Evolutionary conservation across 2,113 vertebrate species (phyloP).

Genomic region (Zapus hudsonius): DNA sequence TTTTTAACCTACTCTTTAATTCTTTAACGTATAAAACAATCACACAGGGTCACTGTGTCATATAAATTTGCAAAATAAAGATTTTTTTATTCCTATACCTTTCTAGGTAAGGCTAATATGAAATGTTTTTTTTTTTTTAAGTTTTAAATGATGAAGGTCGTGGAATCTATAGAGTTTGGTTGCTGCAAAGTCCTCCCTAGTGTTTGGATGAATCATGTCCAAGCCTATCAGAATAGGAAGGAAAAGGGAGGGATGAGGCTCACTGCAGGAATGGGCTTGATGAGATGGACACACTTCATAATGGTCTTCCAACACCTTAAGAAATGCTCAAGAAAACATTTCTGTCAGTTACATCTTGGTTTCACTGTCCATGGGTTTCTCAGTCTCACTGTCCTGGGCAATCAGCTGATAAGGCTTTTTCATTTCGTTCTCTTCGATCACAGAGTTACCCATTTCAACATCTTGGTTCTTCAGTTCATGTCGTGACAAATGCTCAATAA

Average conservation of each 20-base stretch:
- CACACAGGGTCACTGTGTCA: constrained; percentile 64
- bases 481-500: constrained; percentile 95
- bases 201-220: constrained; percentile 71
- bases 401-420: constrained; percentile 95
- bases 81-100: constrained; percentile 61
- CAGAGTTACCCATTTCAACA: constrained; percentile 92
- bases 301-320: constrained; percentile 50
- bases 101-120: constrained; percentile 68
- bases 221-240: constrained; percentile 69
- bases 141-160: constrained; percentile 65
- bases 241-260: constrained; percentile 67
- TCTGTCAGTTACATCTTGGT: constrained; percentile 93
- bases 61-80: constrained; percentile 49
- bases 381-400: constrained; percentile 90
- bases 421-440: constrained; percentile 94
- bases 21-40: constrained; percentile 69
- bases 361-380: constrained; percentile 90
- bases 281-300: constrained; percentile 16
- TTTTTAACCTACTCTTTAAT: constrained; percentile 67
- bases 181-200: constrained; percentile 71
- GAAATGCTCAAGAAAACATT: constrained; percentile 44
- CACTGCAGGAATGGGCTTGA: constrained; percentile 58
- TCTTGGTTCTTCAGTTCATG: constrained; percentile 92
- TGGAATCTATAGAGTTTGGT: constrained; percentile 58
- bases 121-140: constrained; percentile 63